A percentile compares a stretch with the other conserved stretches of the same genome.
phyloP scores from a whole-genome alignment of 2,797 vertebrate species.

The Sebastes oblongus region DNA sequence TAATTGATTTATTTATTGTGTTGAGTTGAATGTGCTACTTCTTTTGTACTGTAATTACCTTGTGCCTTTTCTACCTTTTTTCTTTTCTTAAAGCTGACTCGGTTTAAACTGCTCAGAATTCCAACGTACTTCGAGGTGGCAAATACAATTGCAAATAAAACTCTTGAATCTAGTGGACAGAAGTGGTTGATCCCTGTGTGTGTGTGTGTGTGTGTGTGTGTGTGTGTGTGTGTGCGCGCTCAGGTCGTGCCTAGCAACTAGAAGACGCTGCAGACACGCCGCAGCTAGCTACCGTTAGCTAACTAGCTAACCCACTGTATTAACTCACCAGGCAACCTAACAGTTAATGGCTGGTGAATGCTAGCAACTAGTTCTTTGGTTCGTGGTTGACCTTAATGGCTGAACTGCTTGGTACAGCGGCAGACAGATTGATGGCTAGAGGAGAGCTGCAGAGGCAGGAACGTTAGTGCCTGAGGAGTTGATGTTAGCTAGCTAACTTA shows the following conservation, averaged over 20 bases:
- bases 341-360: too few species aligned
- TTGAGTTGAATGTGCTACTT: too few species aligned
- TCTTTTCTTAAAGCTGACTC: too few species aligned
- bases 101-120: too few species aligned
- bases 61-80: too few species aligned
- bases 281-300: background rate
- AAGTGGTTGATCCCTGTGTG: constrained; percentile 6
- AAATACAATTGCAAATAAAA: too few species aligned
- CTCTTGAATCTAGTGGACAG: accelerated
- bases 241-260: constrained; percentile 72
- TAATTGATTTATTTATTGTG: too few species aligned
- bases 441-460: background rate
- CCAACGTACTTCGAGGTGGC: too few species aligned
- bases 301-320: background rate
- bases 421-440: background rate
- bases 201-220: background rate
- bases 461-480: background rate
- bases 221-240: constrained; percentile 3
- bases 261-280: constrained; percentile 26
- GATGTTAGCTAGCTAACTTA: background rate
- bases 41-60: too few species aligned
- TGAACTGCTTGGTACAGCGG: background rate
- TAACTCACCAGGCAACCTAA: background rate
- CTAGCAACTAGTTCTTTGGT: background rate
- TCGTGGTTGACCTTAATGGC: background rate